Percentiles rank a stretch among this genome's conserved stretches.
Conservation (phyloP, 2,797 vertebrate species). For the Characodon lateralis region DNA sequence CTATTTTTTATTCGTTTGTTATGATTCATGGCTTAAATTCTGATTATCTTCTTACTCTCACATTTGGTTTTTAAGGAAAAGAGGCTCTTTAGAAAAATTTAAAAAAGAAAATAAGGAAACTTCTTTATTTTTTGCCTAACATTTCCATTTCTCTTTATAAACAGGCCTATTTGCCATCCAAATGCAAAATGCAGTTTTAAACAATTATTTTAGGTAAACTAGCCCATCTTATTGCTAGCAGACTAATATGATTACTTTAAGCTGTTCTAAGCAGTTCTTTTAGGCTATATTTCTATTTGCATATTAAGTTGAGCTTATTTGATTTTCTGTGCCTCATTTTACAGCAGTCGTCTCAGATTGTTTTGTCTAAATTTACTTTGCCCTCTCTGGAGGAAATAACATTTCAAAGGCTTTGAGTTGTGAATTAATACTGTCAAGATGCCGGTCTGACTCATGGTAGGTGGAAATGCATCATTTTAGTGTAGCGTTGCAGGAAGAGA, state of each 20-base stretch:
- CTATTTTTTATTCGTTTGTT: not conserved
- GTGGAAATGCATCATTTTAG: slow-evolving; percentile 22
- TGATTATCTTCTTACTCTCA: not conserved
- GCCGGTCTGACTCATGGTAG: slow-evolving; percentile 44
- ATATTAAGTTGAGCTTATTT: not conserved
- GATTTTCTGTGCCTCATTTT: not conserved
- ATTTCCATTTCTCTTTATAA: not conserved
- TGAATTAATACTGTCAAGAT: slow-evolving; percentile 36
- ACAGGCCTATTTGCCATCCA: not conserved
- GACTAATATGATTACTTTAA: not conserved
- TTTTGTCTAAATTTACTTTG: slow-evolving; percentile 26
- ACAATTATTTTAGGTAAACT: not conserved
- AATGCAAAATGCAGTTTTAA: not conserved
- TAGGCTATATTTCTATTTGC: not conserved
- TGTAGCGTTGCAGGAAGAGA: not conserved
- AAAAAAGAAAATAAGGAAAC: not conserved
- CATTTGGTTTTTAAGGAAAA: not conserved
- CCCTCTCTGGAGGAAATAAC: slow-evolving; percentile 10
- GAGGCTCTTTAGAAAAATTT: not conserved
- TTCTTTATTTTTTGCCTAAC: no score
- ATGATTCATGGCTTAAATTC: not conserved
- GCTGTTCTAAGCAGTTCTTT: not conserved
- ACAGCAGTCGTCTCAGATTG: not conserved
- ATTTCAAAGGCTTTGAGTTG: slow-evolving; percentile 32
- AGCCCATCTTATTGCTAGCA: not conserved